Evolutionary conservation across 2,888 invertebrate genomes (phyloP), one percentile per base, ranked within the genome.

Genomic region (Melieria omissa): DNA sequence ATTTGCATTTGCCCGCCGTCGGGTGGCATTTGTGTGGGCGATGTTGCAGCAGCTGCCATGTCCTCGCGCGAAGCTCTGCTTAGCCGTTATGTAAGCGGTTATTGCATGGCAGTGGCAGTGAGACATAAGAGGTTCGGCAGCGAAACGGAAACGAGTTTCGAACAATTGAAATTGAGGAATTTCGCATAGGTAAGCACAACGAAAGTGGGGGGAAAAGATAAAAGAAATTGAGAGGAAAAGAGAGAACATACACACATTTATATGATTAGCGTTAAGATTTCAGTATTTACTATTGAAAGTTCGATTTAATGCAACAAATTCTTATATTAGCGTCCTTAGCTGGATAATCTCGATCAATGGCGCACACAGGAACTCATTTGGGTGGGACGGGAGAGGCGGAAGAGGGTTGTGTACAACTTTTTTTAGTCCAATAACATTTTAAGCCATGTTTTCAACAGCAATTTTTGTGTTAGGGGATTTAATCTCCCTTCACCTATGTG

Each of bases 11-110:
- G 86, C 68, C 84, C 85, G 65, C 81, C 85, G 79, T 91, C 90
- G 80, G 89, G 88, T 83, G 89, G 89, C 82, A 90, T 91, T 82
- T 90, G 90, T 81, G 90, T 90, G 77, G 89, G 88, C 73, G 91
- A 91, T 76, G 92, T 90, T 80, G 92, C 92, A 89, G 93, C 93
- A 80, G 93, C 94, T 77, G 93, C 93, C 93, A 94, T 93, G 88
- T 94, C 94, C 88, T 93, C 92, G 83, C 93, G 93, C 81, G 93
- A 91, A 83, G 93, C 95, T 92, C 95, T 95, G 73, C 4, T 52
- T 52, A 49, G 44, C 46, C 8, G 45, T 46, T 4, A 61, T 46
- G 2, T 46, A n/a, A 46, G 47, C 16, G 9, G 12, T 52, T 52
- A 14, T 52, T 4, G 12, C 52, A 52, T n/a, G 10, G 2, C 29